Conservation (phyloP, 1,140 invertebrate species). For the Amphibalanus amphitrite region DNA sequence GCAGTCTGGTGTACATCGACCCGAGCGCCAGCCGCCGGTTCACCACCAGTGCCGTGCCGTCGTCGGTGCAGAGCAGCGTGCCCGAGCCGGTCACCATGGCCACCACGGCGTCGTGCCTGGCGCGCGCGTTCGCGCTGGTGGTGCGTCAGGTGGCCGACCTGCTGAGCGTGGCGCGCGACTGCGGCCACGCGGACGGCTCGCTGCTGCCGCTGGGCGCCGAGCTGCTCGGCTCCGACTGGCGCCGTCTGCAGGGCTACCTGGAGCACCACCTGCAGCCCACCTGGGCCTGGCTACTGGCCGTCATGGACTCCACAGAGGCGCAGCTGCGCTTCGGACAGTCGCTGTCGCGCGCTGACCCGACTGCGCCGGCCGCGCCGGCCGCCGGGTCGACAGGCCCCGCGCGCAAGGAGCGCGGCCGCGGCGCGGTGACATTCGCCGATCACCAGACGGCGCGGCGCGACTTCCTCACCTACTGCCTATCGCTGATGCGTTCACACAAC, state of each 20-base stretch:
- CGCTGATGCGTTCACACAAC: constrained; percentile 86
- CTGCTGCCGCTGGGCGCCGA: background rate
- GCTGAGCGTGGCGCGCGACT: constrained; percentile 50
- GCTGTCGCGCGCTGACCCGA: constrained; percentile 7
- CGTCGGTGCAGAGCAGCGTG: constrained; percentile 33
- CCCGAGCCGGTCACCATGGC: constrained; percentile 77
- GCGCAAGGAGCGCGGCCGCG: background rate
- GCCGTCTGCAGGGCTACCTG: constrained; percentile 36
- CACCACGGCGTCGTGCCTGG: constrained; percentile 79
- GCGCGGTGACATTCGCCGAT: constrained; percentile 18
- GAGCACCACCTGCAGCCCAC: constrained; percentile 75
- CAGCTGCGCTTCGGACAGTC: constrained; percentile 55
- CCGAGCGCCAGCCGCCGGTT: constrained; percentile 38
- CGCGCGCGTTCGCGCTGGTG: constrained; percentile 83
- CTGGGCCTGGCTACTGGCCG: constrained; percentile 93
- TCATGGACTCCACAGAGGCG: constrained; percentile 97
- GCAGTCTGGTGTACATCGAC: constrained; percentile 2
- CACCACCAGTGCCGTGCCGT: constrained; percentile 35
- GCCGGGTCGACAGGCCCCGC: background rate
- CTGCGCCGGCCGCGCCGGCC: constrained; percentile 1
- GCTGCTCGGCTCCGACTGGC: background rate
- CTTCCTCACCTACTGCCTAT: constrained; percentile 89
- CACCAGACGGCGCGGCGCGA: constrained; percentile 58
- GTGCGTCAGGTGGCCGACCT: constrained; percentile 81
- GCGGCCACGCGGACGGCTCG: background rate